phyloP scores from a whole-genome alignment of 2,113 vertebrate species.

The Phalacrocorax carbo region DNA sequence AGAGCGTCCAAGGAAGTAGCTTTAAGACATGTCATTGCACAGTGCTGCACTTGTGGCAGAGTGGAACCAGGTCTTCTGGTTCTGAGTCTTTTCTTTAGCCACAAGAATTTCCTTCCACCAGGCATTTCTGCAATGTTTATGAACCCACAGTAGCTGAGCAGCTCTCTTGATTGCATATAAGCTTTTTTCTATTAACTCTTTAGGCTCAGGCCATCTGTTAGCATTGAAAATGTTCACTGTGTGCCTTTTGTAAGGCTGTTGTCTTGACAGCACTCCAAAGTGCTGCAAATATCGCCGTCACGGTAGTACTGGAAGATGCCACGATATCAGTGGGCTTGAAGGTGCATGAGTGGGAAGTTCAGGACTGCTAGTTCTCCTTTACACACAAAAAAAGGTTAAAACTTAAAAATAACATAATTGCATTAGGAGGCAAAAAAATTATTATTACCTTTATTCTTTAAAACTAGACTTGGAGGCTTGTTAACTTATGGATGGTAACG shows the following conservation, averaged over 20 bases:
- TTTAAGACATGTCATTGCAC: neutral
- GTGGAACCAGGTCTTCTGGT: constrained; percentile 42
- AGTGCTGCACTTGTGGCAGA: neutral
- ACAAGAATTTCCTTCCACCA: constrained; percentile 34
- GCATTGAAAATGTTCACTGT: neutral
- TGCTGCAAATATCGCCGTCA: neutral
- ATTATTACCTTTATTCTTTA: neutral
- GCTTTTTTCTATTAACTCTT: neutral
- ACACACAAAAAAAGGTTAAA: neutral
- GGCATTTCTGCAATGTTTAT: neutral
- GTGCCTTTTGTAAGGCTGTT: neutral
- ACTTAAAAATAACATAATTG: neutral
- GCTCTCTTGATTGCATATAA: neutral
- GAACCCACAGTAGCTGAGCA: neutral
- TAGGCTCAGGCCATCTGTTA: neutral
- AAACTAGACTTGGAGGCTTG: neutral
- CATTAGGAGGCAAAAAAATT: neutral
- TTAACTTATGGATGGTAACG: neutral
- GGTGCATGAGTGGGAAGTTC: neutral
- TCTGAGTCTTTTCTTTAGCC: neutral
- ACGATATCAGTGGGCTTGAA: neutral
- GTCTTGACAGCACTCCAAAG: neutral
- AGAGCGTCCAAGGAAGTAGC: neutral
- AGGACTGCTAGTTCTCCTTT: neutral
- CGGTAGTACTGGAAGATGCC: neutral